Evolutionary conservation across 2,113 vertebrate species (phyloP).

Genomic region (Pachypanchax playfairii): DNA sequence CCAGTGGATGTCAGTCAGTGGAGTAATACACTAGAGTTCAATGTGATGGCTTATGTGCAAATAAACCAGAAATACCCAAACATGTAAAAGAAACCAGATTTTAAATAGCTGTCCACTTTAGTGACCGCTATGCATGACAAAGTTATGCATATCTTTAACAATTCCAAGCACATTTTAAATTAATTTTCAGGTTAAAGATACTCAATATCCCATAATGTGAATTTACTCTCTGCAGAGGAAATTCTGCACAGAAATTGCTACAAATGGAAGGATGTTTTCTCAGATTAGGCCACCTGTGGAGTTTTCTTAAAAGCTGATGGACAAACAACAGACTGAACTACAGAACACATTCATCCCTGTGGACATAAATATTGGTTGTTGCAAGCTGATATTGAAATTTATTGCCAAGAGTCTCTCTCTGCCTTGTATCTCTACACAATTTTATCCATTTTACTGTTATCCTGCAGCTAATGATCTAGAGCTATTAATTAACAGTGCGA

Average conservation of each 20-base stretch:
- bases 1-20: too few relatives aligned
- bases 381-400: not conserved
- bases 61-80: too few relatives aligned
- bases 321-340: not conserved
- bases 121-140: too few relatives aligned
- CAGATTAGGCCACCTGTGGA: conserved; percentile 24
- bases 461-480: conserved; percentile 9
- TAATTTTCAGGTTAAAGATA: too few relatives aligned
- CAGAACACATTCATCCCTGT: conserved; percentile 11
- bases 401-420: not conserved
- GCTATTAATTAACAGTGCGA: conserved; percentile 6
- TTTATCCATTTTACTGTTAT: conserved; percentile 3
- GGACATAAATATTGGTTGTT: conserved; percentile 24
- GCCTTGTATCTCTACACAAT: not conserved
- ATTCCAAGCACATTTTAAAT: too few relatives aligned
- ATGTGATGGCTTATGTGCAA: too few relatives aligned
- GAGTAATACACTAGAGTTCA: too few relatives aligned
- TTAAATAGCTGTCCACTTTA: too few relatives aligned
- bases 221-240: not conserved
- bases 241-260: conserved; percentile 28
- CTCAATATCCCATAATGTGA: not conserved
- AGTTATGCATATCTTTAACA: not conserved
- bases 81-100: too few relatives aligned
- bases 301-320: not conserved
- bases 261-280: conserved; percentile 39